phyloP scores from a whole-genome alignment of 2,888 invertebrate species.

The Siphlonurus alternatus region DNA sequence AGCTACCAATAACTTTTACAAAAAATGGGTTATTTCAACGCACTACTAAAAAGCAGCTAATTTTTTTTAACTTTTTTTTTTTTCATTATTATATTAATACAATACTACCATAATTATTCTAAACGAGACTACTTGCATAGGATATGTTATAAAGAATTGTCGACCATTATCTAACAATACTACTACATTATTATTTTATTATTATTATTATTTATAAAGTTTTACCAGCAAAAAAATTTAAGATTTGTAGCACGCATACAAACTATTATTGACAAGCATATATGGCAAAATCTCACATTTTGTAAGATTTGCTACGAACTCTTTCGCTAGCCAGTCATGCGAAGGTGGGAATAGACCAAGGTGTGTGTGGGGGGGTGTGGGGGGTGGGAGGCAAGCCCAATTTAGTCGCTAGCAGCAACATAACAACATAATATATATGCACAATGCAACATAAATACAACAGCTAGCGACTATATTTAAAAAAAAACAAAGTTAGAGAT shows the following conservation, averaged over 20 bases:
- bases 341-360: no score
- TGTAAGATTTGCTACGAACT: background rate
- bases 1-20: background rate
- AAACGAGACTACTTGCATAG: background rate
- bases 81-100: background rate
- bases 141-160: background rate
- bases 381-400: no score
- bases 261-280: background rate
- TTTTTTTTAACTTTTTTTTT: background rate
- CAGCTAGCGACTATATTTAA: background rate
- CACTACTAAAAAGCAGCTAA: background rate
- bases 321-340: no score
- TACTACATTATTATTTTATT: background rate
- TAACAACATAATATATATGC: constrained; percentile 3
- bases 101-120: background rate
- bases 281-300: background rate
- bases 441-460: constrained; percentile 4
- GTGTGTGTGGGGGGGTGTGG: no score
- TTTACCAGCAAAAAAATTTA: background rate
- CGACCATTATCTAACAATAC: background rate
- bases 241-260: background rate
- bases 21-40: background rate
- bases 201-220: no score
- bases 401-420: no score
- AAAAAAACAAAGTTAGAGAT: background rate